Conservation (phyloP, 2,797 vertebrate genomes). For the Enteromius argenteus region DNA sequence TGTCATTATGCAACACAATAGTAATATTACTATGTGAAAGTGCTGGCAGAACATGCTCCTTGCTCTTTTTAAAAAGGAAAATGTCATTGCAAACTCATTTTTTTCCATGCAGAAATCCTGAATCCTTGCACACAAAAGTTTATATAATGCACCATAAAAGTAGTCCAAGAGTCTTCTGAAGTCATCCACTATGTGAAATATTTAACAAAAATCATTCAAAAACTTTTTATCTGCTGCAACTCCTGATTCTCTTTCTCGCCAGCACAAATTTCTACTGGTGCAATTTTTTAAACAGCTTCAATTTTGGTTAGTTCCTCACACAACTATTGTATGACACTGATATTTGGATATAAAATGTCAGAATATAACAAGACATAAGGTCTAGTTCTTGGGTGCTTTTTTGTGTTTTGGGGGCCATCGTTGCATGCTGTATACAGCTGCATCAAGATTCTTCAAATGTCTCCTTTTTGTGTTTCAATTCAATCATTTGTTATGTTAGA, state of each 20-base stretch:
- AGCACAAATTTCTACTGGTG: background rate
- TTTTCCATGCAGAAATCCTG: background rate
- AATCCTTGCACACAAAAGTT: background rate
- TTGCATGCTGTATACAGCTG: background rate
- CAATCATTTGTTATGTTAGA: constrained; percentile 10
- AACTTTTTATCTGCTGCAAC: background rate
- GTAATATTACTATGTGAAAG: background rate
- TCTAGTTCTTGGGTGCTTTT: background rate
- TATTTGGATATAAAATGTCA: background rate
- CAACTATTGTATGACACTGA: background rate
- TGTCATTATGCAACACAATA: background rate
- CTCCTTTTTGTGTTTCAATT: background rate
- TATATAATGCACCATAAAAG: background rate
- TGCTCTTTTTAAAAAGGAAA: background rate
- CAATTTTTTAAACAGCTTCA: background rate
- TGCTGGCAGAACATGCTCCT: no score
- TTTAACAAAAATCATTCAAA: background rate
- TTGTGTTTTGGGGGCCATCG: background rate
- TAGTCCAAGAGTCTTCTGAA: background rate
- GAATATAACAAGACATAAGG: background rate
- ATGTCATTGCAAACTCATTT: background rate
- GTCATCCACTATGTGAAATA: background rate
- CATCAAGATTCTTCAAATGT: background rate
- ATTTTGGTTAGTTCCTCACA: background rate
- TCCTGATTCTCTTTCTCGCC: background rate